phyloP scores from a whole-genome alignment of 37 sponge, comb jelly and placozoan genomes.

The Eunapius fragilis region DNA sequence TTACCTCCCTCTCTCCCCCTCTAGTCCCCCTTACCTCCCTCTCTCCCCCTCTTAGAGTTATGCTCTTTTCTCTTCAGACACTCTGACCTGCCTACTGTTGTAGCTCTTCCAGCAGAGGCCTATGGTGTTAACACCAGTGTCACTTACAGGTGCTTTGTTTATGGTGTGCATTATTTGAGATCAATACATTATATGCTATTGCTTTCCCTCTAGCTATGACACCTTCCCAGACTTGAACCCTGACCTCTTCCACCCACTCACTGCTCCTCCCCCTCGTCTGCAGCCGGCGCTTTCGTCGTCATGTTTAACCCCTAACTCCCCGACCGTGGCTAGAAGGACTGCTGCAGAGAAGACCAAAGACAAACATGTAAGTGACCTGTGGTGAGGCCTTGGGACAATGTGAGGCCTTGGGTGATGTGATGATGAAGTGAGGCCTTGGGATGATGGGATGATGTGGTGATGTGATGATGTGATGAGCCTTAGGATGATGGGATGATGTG shows the following conservation, averaged over 20 bases:
- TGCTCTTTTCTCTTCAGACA: too few relatives aligned
- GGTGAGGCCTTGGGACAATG: background rate
- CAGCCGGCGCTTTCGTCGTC: background rate
- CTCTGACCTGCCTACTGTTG: slow-evolving; percentile 77
- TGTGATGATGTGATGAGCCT: background rate
- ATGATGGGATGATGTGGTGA: slow-evolving; percentile 5
- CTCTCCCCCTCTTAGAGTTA: too few relatives aligned
- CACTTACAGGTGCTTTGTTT: slow-evolving; percentile 53
- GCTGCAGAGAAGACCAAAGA: slow-evolving; percentile 68
- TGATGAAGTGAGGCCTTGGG: background rate
- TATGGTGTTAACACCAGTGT: slow-evolving; percentile 33
- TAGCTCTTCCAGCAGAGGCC: slow-evolving; percentile 72
- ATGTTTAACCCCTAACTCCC: slow-evolving; percentile 9
- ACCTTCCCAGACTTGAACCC: slow-evolving; percentile 54
- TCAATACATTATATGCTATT: too few relatives aligned
- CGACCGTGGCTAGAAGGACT: slow-evolving; percentile 41
- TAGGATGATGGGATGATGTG: background rate
- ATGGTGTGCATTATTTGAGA: too few relatives aligned
- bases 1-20: too few relatives aligned
- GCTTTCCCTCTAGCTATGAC: slow-evolving; percentile 22
- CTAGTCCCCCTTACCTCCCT: too few relatives aligned
- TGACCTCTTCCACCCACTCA: slow-evolving; percentile 24
- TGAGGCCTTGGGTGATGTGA: background rate
- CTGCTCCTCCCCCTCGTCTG: background rate
- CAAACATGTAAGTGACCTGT: slow-evolving; percentile 25